Percentiles rank a stretch among this genome's conserved stretches.
Conservation (phyloP, 2,113 vertebrate species). For the Stigmatopora nigra region DNA sequence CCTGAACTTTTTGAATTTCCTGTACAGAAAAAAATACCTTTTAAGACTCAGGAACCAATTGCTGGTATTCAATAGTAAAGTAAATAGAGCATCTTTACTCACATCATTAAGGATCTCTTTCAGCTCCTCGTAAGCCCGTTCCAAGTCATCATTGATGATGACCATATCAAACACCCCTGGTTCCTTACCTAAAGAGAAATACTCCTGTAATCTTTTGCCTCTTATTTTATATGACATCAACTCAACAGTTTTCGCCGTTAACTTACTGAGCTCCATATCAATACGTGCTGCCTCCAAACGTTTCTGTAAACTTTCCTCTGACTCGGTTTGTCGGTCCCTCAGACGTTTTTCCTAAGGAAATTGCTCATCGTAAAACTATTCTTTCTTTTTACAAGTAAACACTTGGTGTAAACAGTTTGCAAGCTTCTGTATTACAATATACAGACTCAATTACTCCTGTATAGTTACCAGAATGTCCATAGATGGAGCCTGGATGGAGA, state of each 20-base stretch:
- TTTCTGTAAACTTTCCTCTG: conserved; percentile 83
- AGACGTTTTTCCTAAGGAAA: conserved; percentile 80
- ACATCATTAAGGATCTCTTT: conserved; percentile 80
- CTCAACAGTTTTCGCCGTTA: background rate
- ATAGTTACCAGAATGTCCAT: conserved; percentile 78
- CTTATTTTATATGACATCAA: background rate
- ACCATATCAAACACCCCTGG: conserved; percentile 85
- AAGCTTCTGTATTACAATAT: background rate
- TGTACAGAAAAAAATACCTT: conserved; percentile 14
- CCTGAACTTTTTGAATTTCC: conserved; percentile 69
- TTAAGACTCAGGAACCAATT: background rate
- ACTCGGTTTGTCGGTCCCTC: conserved; percentile 82
- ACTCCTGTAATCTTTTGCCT: background rate
- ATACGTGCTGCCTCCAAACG: conserved; percentile 74
- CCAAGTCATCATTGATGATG: conserved; percentile 86
- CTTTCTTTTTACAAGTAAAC: background rate
- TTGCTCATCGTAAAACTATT: background rate
- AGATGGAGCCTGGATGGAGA: conserved; percentile 88
- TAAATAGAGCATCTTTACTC: conserved; percentile 33
- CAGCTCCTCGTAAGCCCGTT: conserved; percentile 78
- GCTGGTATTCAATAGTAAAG: background rate
- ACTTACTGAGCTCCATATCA: conserved; percentile 90
- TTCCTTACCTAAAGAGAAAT: conserved; percentile 75
- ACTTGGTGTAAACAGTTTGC: background rate
- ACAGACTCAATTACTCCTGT: background rate